Conservation (phyloP, 2,888 invertebrate genomes). For the Gortyna flavago region DNA sequence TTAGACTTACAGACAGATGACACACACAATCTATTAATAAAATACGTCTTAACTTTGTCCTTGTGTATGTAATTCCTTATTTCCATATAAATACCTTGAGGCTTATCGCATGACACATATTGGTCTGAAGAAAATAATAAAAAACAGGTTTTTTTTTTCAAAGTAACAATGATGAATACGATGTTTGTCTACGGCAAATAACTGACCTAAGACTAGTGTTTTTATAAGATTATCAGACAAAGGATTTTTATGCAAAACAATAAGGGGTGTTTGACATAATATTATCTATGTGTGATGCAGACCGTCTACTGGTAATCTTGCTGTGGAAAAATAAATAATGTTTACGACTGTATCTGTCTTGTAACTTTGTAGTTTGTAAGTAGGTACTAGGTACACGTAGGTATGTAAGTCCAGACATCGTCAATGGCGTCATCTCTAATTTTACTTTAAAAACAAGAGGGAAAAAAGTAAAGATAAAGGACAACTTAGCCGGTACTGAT, state of each 20-base stretch:
- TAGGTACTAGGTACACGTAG: neutral
- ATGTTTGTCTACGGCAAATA: constrained; percentile 40
- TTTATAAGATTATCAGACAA: constrained; percentile 53
- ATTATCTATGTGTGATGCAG: constrained; percentile 31
- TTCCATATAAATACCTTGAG: constrained; percentile 59
- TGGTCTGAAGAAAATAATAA: constrained; percentile 57
- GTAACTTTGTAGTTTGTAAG: neutral
- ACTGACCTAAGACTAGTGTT: constrained; percentile 65
- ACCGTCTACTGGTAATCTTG: constrained; percentile 32
- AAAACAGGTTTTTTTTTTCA: constrained; percentile 46
- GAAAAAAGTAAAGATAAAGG: neutral
- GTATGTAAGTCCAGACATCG: neutral
- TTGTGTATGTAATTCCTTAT: constrained; percentile 65
- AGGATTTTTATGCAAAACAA: constrained; percentile 58
- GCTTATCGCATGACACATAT: constrained; percentile 67
- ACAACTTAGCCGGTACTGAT: neutral
- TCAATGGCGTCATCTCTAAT: constrained; percentile 14
- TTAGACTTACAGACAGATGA: constrained; percentile 2
- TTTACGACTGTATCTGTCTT: neutral
- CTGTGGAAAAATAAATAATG: constrained; percentile 22
- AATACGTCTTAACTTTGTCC: constrained; percentile 53
- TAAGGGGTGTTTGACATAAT: constrained; percentile 46
- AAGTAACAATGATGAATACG: constrained; percentile 17
- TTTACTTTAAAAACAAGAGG: neutral
- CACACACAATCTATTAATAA: constrained; percentile 43